Conservation (phyloP, 2,888 invertebrate species). For the Ischnus inquisitorius region DNA sequence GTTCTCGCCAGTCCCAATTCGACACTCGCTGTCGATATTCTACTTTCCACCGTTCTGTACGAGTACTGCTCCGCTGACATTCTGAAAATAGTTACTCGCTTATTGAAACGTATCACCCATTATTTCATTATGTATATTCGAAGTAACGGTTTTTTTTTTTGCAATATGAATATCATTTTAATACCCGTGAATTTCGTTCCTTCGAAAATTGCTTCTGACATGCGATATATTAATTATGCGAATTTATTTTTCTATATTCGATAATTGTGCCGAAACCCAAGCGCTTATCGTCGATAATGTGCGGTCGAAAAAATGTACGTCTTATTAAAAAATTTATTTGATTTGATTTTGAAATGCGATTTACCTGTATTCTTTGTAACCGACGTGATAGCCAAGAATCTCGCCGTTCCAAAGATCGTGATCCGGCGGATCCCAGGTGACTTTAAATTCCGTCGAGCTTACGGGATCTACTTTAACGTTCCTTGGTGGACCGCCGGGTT, state of each 20-base stretch:
- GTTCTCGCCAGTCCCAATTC: slow-evolving; percentile 83
- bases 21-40: slow-evolving; percentile 83
- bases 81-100: slow-evolving; percentile 66
- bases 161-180: background rate
- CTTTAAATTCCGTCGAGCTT: slow-evolving; percentile 93
- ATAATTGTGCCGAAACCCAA: background rate
- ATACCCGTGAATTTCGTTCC: background rate
- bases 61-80: slow-evolving; percentile 81
- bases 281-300: background rate
- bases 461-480: slow-evolving; percentile 94
- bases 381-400: slow-evolving; percentile 94
- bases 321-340: slow-evolving; percentile 2
- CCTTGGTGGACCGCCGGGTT: slow-evolving; percentile 92
- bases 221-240: background rate
- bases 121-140: background rate
- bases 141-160: background rate
- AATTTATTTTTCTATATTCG: background rate
- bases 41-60: slow-evolving; percentile 83
- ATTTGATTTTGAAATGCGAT: background rate
- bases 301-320: background rate
- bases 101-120: slow-evolving; percentile 9
- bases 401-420: slow-evolving; percentile 95
- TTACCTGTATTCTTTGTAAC: slow-evolving; percentile 89
- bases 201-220: background rate
- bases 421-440: slow-evolving; percentile 95